These are phyloP conservation scores for Fopius arisanus DNA, from an alignment of 1,140 invertebrate genomes.

Conservation along the genomic window DNA sequence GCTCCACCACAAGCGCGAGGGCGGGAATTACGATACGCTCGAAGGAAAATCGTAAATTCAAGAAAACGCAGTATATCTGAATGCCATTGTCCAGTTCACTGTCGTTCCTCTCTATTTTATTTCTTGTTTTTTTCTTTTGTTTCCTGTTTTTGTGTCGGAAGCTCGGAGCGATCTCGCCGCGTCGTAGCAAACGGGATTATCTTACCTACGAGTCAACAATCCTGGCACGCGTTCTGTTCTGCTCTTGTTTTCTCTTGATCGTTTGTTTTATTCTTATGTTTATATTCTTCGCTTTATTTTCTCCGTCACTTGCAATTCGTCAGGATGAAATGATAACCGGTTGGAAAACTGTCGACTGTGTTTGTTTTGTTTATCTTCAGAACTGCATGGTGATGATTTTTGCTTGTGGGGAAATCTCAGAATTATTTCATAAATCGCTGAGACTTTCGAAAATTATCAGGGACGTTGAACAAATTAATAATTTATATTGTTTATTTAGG, in stretches of 20 bases:
- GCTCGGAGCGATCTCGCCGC: conserved; percentile 37
- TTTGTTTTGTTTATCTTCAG: no score
- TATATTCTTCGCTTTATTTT: no score
- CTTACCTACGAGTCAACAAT: not conserved
- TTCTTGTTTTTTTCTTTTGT: not conserved
- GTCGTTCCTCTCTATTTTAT: conserved; percentile 2
- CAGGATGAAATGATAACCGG: no score
- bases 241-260: not conserved
- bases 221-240: not conserved
- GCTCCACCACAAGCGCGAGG: conserved; percentile 20
- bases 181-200: conserved; percentile 55
- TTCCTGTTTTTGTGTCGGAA: conserved; percentile 41
- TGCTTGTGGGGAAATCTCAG: no score
- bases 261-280: not conserved
- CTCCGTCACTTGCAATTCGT: no score
- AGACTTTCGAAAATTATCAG: no score
- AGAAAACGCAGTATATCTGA: conserved; percentile 50
- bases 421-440: no score
- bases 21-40: conserved; percentile 23
- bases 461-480: no score
- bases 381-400: no score
- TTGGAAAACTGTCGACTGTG: no score
- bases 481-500: no score
- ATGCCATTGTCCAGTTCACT: conserved; percentile 14
- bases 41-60: conserved; percentile 48